Evolutionary conservation across 2,797 vertebrate genomes (phyloP).

Genomic region (Darevskia nairensis): DNA sequence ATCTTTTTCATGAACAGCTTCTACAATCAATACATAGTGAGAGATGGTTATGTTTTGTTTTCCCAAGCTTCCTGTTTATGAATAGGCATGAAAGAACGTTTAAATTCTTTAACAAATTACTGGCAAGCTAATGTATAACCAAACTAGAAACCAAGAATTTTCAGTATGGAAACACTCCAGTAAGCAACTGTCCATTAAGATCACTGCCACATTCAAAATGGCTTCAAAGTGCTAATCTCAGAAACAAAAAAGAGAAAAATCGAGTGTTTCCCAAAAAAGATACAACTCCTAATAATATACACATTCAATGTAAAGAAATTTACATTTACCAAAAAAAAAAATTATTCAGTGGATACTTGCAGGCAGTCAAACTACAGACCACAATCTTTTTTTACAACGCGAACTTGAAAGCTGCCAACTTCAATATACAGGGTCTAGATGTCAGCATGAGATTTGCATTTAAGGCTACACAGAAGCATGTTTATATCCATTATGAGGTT

Average conservation of each 20-base stretch:
- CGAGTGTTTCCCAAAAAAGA: background rate
- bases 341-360: background rate
- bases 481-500: background rate
- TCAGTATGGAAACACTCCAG: conserved; percentile 28
- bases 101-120: background rate
- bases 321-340: no score
- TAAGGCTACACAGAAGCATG: background rate
- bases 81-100: rapidly evolving
- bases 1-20: background rate
- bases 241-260: background rate
- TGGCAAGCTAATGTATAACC: background rate
- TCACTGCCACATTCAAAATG: background rate
- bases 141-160: conserved; percentile 8
- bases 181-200: conserved; percentile 13
- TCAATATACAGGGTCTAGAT: background rate
- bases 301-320: background rate
- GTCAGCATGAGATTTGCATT: background rate
- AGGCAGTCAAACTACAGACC: background rate
- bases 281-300: background rate
- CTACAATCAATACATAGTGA: background rate
- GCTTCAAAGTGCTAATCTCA: background rate
- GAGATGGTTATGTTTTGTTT: background rate
- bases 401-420: background rate
- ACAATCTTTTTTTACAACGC: background rate
- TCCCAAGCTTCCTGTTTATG: background rate